Evolutionary conservation across 2,888 invertebrate species (phyloP).

Genomic region (Deladenus siricidicola): DNA sequence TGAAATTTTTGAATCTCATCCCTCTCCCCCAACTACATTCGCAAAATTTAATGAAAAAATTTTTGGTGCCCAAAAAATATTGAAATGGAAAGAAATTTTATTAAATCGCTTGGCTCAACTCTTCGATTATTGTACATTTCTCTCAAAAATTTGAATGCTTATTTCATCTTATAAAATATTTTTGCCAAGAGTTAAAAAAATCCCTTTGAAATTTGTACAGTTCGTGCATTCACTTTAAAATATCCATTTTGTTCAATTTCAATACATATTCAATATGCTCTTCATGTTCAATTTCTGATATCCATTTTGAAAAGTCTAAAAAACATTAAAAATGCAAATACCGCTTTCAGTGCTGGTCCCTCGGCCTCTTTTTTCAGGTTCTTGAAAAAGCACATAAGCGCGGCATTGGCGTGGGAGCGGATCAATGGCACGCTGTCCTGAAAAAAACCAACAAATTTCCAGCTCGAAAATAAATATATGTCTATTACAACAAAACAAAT

Average conservation of each 20-base stretch:
- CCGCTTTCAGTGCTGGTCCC: slow-evolving; percentile 29
- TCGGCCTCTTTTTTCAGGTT: slow-evolving; percentile 29
- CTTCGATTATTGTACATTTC: no score
- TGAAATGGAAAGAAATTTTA: neutral
- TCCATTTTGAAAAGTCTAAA: no score
- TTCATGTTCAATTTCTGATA: no score
- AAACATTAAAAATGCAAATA: slow-evolving; percentile 7
- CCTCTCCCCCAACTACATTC: no score
- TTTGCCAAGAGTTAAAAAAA: neutral
- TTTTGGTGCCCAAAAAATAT: neutral
- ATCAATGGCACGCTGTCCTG: slow-evolving; percentile 34
- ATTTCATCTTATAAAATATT: no score
- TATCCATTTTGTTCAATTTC: neutral
- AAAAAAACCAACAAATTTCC: slow-evolving; percentile 4
- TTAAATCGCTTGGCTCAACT: no score
- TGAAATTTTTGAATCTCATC: no score
- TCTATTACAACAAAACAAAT: neutral
- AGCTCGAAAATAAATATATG: neutral
- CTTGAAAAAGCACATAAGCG: slow-evolving; percentile 19
- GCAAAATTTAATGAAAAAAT: no score
- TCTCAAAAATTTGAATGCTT: no score
- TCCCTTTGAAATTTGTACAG: neutral
- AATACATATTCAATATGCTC: no score
- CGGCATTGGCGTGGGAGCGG: slow-evolving; percentile 28
- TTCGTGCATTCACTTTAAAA: neutral